A percentile compares a stretch with the other conserved stretches of the same genome.
Evolutionary conservation across 2,113 vertebrate species (phyloP).

Genomic region (Fulmarus glacialis): DNA sequence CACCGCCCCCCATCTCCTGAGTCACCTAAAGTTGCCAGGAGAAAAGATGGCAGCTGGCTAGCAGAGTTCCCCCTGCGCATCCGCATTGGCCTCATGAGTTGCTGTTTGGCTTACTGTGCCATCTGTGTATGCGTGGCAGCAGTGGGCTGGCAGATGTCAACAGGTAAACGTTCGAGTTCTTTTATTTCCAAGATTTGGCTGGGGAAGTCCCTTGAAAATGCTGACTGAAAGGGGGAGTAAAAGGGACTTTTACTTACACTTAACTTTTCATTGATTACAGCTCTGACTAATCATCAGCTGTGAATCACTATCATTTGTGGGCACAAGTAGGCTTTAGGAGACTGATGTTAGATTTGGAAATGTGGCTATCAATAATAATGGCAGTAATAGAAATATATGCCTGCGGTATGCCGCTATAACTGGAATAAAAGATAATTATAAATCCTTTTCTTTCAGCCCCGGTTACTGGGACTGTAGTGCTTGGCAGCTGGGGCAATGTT

Average conservation of each 20-base stretch:
- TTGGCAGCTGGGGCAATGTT: not conserved
- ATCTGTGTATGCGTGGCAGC: not conserved
- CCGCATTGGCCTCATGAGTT: accelerated
- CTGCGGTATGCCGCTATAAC: not conserved
- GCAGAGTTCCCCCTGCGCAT: not conserved
- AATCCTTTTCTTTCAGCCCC: not conserved
- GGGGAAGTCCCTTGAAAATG: not conserved
- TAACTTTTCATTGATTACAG: not conserved
- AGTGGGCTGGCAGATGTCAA: not conserved
- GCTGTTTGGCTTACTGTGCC: not conserved
- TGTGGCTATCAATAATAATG: not conserved
- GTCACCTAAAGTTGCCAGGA: not conserved
- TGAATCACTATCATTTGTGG: not conserved
- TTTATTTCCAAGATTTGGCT: not conserved
- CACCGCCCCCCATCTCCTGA: not conserved
- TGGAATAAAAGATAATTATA: not conserved
- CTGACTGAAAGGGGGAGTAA: not conserved
- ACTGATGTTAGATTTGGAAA: not conserved
- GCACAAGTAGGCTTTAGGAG: not conserved
- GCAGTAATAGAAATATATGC: not conserved
- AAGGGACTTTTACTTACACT: not conserved
- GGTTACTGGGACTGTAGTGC: not conserved
- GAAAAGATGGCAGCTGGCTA: not conserved
- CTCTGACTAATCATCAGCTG: not conserved
- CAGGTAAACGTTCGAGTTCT: not conserved